Conservation (phyloP, 2,888 invertebrate species). For the Hemicrepidius hirtus region DNA sequence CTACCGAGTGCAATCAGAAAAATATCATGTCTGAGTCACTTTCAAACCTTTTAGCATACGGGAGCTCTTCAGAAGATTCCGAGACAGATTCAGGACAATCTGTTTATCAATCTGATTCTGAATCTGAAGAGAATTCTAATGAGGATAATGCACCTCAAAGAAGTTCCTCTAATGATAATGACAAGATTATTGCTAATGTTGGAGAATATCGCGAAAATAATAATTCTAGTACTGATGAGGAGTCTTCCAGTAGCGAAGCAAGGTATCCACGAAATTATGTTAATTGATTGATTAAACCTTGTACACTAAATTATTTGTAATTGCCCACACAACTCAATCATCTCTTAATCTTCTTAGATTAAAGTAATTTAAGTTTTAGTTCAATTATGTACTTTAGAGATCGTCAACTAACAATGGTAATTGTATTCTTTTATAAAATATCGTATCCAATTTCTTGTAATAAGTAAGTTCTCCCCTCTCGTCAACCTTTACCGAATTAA, state of each 20-base stretch:
- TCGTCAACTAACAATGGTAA: no score
- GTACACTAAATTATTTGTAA: no score
- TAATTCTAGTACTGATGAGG: slow-evolving; percentile 5
- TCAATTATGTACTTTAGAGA: no score
- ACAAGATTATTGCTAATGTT: background rate
- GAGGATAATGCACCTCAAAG: background rate
- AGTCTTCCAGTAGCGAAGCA: slow-evolving; percentile 34
- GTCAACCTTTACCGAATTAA: no score
- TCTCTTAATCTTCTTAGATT: no score
- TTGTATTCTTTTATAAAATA: no score
- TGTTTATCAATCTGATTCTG: slow-evolving; percentile 34
- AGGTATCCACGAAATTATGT: no score
- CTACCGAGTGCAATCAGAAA: slow-evolving; percentile 22
- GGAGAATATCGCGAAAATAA: slow-evolving; percentile 26
- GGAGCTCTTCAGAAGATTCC: slow-evolving; percentile 51
- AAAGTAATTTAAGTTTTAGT: no score
- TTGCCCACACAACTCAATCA: no score
- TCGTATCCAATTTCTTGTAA: no score
- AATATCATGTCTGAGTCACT: slow-evolving; percentile 41
- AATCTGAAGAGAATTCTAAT: slow-evolving; percentile 25
- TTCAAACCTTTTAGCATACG: slow-evolving; percentile 56
- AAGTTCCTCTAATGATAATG: slow-evolving; percentile 12
- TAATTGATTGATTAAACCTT: no score
- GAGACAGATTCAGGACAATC: slow-evolving; percentile 45
- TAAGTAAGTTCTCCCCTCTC: no score